These are phyloP conservation scores for Cecropterus lyciades DNA, from an alignment of 1,140 invertebrate species.

Conservation along the genomic window DNA sequence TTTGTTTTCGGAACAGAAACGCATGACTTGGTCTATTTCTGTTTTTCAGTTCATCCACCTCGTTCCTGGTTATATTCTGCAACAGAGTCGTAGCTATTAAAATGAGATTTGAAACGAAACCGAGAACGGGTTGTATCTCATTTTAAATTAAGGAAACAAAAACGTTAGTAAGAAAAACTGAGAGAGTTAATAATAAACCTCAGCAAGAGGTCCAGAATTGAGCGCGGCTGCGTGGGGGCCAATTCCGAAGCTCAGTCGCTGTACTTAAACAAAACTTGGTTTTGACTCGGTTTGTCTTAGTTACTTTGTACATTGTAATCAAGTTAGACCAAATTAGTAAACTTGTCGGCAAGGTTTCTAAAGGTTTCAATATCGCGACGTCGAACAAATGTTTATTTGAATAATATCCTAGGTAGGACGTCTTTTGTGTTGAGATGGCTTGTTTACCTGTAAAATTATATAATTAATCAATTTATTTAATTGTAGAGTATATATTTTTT, in stretches of 20 bases:
- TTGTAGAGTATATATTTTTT: no score
- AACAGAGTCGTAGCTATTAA: constrained; percentile 23
- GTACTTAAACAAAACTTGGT: constrained; percentile 40
- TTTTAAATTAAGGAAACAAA: constrained; percentile 23
- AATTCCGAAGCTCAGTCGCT: constrained; percentile 41
- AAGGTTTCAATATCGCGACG: not conserved
- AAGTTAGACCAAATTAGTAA: constrained; percentile 37
- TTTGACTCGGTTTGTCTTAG: constrained; percentile 33
- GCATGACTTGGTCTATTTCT: constrained; percentile 68
- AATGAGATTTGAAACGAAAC: constrained; percentile 2
- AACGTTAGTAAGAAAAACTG: constrained; percentile 10
- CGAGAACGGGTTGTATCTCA: not conserved
- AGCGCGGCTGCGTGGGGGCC: constrained; percentile 43
- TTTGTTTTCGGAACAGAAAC: constrained; percentile 51
- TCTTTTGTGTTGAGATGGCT: no score
- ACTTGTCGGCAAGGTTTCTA: constrained; percentile 16
- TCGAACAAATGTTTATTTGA: constrained; percentile 4
- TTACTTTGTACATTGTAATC: constrained; percentile 43
- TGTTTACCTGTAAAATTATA: no score
- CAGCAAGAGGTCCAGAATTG: constrained; percentile 48
- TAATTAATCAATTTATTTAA: no score
- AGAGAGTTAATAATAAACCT: constrained; percentile 46
- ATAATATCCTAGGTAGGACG: not conserved
- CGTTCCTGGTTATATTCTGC: constrained; percentile 50
- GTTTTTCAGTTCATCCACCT: constrained; percentile 70